Conservation (phyloP, 2,797 vertebrate species). For the Circus cinereus region DNA sequence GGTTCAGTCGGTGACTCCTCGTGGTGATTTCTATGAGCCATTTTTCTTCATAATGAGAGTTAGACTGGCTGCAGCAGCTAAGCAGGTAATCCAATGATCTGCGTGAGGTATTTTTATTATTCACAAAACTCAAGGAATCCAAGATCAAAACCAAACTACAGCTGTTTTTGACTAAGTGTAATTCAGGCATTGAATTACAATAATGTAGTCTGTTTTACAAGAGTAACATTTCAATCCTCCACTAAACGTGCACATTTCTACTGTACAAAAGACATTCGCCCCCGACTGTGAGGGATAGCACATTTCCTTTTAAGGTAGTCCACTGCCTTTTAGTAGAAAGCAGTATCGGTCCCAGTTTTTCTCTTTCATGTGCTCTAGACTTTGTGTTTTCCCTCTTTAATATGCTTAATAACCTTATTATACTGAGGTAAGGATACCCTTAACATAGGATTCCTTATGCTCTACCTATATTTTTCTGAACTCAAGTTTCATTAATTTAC, state of each 20-base stretch:
- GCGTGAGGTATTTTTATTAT: background rate
- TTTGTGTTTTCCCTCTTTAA: background rate
- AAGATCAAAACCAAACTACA: background rate
- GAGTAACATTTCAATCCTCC: background rate
- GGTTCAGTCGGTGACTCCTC: background rate
- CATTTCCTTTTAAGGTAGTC: background rate
- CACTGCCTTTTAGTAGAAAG: background rate
- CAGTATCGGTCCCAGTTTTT: background rate
- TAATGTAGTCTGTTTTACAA: background rate
- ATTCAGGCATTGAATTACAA: background rate
- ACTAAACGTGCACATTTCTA: background rate
- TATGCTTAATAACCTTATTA: background rate
- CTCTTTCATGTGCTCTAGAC: background rate
- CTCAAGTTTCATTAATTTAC: background rate
- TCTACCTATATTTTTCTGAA: background rate
- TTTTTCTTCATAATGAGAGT: background rate
- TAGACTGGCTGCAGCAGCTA: background rate
- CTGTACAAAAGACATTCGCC: background rate
- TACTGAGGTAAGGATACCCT: background rate
- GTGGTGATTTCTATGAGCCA: background rate
- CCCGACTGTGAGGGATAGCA: background rate
- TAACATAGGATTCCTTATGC: background rate
- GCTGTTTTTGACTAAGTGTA: background rate
- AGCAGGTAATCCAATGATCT: background rate
- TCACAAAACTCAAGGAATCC: background rate